Percentiles rank a stretch among this genome's conserved stretches.
Conservation (phyloP, 2,888 invertebrate genomes). For the Stenoptilia bipunctidactyla region DNA sequence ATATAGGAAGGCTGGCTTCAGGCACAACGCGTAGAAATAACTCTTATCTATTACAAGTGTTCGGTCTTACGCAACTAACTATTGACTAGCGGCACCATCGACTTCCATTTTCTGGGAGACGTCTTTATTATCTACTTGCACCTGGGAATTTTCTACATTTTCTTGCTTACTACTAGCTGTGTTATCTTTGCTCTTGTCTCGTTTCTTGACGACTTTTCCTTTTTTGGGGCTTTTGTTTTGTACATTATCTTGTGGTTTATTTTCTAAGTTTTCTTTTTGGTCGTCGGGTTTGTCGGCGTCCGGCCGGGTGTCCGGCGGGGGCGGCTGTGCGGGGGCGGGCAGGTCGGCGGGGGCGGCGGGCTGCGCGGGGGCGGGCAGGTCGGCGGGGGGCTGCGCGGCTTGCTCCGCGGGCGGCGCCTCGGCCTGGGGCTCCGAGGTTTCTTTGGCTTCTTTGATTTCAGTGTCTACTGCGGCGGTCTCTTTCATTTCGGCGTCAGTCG, state of each 20-base stretch:
- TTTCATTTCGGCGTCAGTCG: constrained; percentile 23
- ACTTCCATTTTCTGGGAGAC: constrained; percentile 54
- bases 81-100: constrained; percentile 66
- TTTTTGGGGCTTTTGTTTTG: constrained; percentile 36
- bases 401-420: constrained; percentile 7
- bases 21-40: constrained; percentile 28
- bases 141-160: constrained; percentile 21
- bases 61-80: constrained; percentile 27
- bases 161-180: constrained; percentile 20
- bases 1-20: constrained; percentile 22
- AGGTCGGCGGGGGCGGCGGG: constrained; percentile 11
- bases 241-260: constrained; percentile 26
- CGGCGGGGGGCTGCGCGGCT: constrained; percentile 18
- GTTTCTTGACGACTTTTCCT: constrained; percentile 49
- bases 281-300: constrained; percentile 16
- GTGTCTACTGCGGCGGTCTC: constrained; percentile 13
- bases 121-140: constrained; percentile 41
- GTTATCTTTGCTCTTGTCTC: constrained; percentile 50
- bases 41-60: constrained; percentile 30
- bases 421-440: constrained; percentile 3
- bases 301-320: constrained; percentile 15
- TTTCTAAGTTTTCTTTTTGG: constrained; percentile 15
- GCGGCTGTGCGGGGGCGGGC: constrained; percentile 11
- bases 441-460: constrained; percentile 17
- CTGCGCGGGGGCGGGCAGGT: constrained; percentile 18